Evolutionary conservation across 2,113 vertebrate species (phyloP), one percentile per base, ranked within the genome.

Genomic region (Pygoscelis adeliae): DNA sequence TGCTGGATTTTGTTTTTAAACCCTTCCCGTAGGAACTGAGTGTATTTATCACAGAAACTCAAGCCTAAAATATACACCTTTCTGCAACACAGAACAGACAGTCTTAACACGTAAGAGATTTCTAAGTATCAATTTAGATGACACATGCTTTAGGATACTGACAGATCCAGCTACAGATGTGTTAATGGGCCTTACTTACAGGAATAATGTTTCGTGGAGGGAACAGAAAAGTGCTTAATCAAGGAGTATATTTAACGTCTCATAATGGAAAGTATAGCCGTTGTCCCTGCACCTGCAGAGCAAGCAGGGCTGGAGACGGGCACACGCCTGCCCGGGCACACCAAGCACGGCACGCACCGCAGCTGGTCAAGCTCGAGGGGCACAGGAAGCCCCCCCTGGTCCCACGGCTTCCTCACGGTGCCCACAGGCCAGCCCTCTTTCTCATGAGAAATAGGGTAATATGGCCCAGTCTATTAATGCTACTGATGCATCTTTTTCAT

Each of bases 271-370:
- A 9, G 6, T 8, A 29, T 0, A 36, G 66, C 0, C 1, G 30
- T 2, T 58, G 40, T 29, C 29, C 42, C 32, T 15, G 42, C 26
- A 25, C 23, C 25, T 20, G 46, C 77, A 66, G 72, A 56, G 80
- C 34, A 49, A 66, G 56, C 26, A 53, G 56, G 52, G 76, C 47
- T 21, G 44, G 42, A 56, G 26, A 23, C 18, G 47, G 50, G 47
- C 21, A 52, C 42, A n/a, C 0, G 0, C 29, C 72, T 30, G 36
- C 47, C 62, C 5, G 13, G n/a, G 36, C 46, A 87, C 3, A 87
- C 3, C 6, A 11, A 36, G 11, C 34, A 26, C 2, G 8, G 34
- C 58, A 23, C 6, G 3, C 2, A 2, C 4, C 4, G 2, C 0
- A 1, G 62, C 49, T 74, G 55, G 36, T 62, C 32, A 7, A 30